Evolutionary conservation across 2,888 invertebrate genomes (phyloP).

Genomic region (Apotomis turbidana): DNA sequence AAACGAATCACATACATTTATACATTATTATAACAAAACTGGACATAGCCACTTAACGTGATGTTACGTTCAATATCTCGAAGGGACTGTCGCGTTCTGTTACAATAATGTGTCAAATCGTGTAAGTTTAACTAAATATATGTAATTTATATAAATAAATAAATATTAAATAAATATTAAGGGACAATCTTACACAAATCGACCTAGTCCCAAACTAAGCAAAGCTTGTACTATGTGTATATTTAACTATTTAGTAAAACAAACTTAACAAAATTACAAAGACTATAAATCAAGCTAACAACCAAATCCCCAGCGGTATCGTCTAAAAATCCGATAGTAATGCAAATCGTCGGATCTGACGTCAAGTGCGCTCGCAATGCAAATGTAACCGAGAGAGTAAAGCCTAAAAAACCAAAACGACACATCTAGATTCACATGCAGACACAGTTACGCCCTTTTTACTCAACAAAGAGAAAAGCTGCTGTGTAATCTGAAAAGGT

Average conservation of each 20-base stretch:
- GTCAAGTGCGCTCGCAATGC: constrained; percentile 27
- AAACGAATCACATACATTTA: too few species aligned
- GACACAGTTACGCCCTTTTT: constrained; percentile 9
- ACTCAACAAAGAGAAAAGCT: neutral
- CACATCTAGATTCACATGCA: neutral
- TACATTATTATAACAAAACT: too few species aligned
- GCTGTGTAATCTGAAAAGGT: constrained; percentile 11
- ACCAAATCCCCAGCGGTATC: constrained; percentile 8
- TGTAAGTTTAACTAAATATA: neutral
- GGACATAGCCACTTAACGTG: too few species aligned
- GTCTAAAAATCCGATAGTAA: constrained; percentile 14
- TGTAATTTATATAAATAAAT: too few species aligned
- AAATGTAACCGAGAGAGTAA: constrained; percentile 23
- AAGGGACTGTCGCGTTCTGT: too few species aligned
- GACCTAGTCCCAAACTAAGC: too few species aligned
- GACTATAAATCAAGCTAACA: constrained; percentile 14
- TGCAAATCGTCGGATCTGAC: constrained; percentile 24
- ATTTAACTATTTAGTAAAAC: neutral
- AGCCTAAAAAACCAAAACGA: constrained; percentile 2
- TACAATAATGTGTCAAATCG: too few species aligned
- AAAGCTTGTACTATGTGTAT: too few species aligned
- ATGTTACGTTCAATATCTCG: too few species aligned
- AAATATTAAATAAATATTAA: too few species aligned
- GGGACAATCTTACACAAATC: too few species aligned
- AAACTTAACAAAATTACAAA: neutral